These are phyloP conservation scores for Strongylocentrotus purpuratus DNA, from an alignment of 35 echinoderm and acorn worm genomes.

Conservation along the genomic window DNA sequence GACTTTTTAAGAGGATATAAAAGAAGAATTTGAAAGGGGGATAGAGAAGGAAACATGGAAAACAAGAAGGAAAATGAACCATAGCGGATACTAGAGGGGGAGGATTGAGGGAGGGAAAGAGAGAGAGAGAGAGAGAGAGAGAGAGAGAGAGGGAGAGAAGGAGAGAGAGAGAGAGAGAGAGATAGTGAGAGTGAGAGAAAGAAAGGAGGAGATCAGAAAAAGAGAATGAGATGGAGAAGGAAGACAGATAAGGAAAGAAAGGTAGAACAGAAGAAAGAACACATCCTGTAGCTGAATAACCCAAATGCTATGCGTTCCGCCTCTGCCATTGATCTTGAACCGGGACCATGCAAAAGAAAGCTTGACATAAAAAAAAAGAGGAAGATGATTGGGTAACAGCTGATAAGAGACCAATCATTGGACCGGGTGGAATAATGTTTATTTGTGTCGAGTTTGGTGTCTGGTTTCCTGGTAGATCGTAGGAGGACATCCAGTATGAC, in stretches of 20 bases:
- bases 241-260: background rate
- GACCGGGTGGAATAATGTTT: background rate
- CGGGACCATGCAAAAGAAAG: background rate
- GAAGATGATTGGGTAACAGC: background rate
- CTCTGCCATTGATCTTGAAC: background rate
- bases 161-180: background rate
- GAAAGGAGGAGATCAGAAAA: background rate
- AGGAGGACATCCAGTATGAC: background rate
- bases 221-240: background rate
- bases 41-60: background rate
- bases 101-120: background rate
- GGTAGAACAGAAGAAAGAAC: background rate
- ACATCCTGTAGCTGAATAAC: background rate
- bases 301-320: background rate
- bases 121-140: background rate
- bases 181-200: background rate
- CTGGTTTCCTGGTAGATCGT: background rate
- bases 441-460: background rate
- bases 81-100: background rate
- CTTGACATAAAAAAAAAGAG: background rate
- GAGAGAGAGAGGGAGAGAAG: background rate
- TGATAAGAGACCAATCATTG: background rate
- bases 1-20: background rate
- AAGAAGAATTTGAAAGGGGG: background rate
- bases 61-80: background rate